These are phyloP conservation scores for Amphimedon queenslandica DNA, from an alignment of 37 sponge, comb jelly and placozoan species.

Conservation along the genomic window DNA sequence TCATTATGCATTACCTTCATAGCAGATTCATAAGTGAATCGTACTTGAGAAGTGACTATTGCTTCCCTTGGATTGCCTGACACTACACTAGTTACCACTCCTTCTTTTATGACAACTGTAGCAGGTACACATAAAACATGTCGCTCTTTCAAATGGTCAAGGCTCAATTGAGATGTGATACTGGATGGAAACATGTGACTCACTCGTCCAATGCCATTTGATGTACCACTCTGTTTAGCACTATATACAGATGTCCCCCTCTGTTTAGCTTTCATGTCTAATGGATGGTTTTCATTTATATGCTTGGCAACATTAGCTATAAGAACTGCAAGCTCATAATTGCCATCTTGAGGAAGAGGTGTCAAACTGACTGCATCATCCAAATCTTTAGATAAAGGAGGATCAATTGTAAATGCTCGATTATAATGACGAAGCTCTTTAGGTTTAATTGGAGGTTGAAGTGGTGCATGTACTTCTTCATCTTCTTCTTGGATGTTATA, in stretches of 20 bases:
- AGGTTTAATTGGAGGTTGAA: neutral
- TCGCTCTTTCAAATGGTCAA: neutral
- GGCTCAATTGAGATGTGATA: neutral
- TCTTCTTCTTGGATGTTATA: slow-evolving; percentile 10
- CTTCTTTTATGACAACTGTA: neutral
- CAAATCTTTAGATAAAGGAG: slow-evolving; percentile 20
- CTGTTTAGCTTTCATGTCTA: slow-evolving; percentile 6
- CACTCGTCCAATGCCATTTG: no score
- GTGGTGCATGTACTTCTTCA: neutral
- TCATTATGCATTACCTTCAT: slow-evolving; percentile 4
- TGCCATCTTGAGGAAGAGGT: neutral
- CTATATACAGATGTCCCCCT: slow-evolving; percentile 24
- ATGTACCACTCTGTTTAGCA: neutral
- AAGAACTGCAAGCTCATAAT: slow-evolving; percentile 49
- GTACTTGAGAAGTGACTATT: neutral
- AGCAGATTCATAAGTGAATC: slow-evolving; percentile 29
- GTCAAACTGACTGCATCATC: slow-evolving; percentile 50
- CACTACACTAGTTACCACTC: neutral
- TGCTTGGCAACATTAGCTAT: slow-evolving; percentile 23
- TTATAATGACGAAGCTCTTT: neutral
- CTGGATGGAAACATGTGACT: neutral
- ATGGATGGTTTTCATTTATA: neutral
- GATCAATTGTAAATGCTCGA: slow-evolving; percentile 49
- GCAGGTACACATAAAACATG: neutral
- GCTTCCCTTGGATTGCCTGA: neutral